phyloP scores from a whole-genome alignment of 2,113 vertebrate genomes.

The Halichoerus grypus region DNA sequence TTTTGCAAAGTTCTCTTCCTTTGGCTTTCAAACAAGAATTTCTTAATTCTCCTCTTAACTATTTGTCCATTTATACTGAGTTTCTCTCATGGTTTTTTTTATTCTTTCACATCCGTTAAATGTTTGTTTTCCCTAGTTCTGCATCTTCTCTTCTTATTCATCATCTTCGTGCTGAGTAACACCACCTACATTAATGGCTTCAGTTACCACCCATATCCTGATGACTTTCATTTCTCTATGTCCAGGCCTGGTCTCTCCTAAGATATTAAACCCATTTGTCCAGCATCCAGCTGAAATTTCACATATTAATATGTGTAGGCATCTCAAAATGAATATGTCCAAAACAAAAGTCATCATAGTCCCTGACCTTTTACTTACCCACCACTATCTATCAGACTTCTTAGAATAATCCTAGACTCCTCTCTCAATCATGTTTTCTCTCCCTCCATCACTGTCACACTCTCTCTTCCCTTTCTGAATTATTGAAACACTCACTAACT shows the following conservation, averaged over 20 bases:
- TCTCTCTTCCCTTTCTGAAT: neutral
- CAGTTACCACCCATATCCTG: neutral
- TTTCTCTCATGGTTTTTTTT: neutral
- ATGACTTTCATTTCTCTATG: neutral
- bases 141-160: neutral
- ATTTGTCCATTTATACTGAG: neutral
- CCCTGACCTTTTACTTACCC: neutral
- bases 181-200: neutral
- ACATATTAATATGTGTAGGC: neutral
- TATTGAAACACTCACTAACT: neutral
- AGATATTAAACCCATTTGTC: neutral
- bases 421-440: neutral
- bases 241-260: neutral
- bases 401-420: neutral
- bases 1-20: neutral
- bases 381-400: neutral
- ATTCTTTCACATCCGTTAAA: neutral
- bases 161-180: neutral
- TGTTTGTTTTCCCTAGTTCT: neutral
- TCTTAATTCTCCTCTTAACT: neutral
- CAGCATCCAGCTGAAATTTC: neutral
- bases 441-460: neutral
- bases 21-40: neutral
- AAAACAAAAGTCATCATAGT: neutral
- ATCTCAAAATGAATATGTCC: neutral